Conservation (phyloP, 2,888 invertebrate genomes). For the Hyles lineata region DNA sequence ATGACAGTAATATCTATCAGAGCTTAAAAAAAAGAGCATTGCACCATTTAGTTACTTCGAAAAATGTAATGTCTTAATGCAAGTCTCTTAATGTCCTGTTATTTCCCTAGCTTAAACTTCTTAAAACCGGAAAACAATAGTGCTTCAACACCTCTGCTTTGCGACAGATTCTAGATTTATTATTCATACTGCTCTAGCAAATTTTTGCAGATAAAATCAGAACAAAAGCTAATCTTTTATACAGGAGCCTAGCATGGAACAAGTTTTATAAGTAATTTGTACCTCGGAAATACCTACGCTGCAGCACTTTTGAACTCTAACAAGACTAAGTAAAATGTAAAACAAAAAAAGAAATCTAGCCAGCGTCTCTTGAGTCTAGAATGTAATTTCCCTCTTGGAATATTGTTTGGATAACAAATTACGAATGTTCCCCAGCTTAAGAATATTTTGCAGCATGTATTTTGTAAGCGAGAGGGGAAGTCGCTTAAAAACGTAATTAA, state of each 20-base stretch:
- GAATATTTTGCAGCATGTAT: not conserved
- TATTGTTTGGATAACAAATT: constrained; percentile 22
- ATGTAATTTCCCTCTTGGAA: constrained; percentile 6
- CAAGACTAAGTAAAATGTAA: constrained; percentile 4
- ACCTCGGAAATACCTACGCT: not conserved
- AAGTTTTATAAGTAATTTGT: constrained; percentile 21
- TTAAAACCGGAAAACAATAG: no score
- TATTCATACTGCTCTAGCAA: not conserved
- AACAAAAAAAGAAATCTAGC: constrained; percentile 12
- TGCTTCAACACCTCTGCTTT: no score
- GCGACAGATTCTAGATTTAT: no score
- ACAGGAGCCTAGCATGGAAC: not conserved
- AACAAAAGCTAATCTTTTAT: not conserved
- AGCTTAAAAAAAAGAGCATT: no score
- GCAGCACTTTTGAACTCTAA: constrained; percentile 16
- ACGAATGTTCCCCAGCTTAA: not conserved
- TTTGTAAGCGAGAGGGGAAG: not conserved
- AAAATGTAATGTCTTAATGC: no score
- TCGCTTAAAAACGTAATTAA: not conserved
- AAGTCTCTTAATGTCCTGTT: no score
- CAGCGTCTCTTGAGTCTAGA: constrained; percentile 22
- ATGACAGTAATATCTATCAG: no score
- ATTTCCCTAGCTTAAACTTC: no score
- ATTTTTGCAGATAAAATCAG: not conserved
- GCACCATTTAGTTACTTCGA: no score